Conservation (phyloP, 2,113 vertebrate species). For the Ammospiza nelsoni region DNA sequence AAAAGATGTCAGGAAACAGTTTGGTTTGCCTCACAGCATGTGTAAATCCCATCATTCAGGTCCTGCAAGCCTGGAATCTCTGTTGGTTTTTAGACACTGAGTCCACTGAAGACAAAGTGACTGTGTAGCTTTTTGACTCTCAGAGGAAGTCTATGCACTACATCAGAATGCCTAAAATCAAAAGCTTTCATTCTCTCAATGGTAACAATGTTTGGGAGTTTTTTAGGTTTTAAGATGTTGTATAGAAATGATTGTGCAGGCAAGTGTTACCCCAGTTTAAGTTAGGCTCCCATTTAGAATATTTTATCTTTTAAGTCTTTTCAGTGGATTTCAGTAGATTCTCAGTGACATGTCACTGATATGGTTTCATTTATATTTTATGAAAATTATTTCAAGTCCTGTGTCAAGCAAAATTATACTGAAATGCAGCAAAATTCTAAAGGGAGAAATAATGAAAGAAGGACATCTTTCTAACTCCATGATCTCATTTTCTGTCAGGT, state of each 20-base stretch:
- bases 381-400: background rate
- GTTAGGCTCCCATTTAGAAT: background rate
- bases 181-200: background rate
- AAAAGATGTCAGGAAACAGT: slow-evolving; percentile 43
- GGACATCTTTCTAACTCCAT: background rate
- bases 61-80: background rate
- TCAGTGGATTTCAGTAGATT: background rate
- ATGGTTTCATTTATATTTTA: background rate
- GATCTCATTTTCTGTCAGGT: background rate
- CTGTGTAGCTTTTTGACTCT: slow-evolving; percentile 4
- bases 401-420: background rate
- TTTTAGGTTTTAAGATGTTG: background rate
- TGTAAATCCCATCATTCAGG: background rate
- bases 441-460: background rate
- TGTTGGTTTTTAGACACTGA: background rate
- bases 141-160: background rate
- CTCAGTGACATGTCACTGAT: background rate
- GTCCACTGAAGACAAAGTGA: slow-evolving; percentile 8
- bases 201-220: background rate
- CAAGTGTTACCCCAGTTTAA: background rate
- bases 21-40: slow-evolving; percentile 35
- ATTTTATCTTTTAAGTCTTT: background rate
- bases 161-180: background rate
- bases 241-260: background rate
- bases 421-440: background rate